phyloP scores from a whole-genome alignment of 2,888 invertebrate genomes.

The Teinopalpus imperialis region DNA sequence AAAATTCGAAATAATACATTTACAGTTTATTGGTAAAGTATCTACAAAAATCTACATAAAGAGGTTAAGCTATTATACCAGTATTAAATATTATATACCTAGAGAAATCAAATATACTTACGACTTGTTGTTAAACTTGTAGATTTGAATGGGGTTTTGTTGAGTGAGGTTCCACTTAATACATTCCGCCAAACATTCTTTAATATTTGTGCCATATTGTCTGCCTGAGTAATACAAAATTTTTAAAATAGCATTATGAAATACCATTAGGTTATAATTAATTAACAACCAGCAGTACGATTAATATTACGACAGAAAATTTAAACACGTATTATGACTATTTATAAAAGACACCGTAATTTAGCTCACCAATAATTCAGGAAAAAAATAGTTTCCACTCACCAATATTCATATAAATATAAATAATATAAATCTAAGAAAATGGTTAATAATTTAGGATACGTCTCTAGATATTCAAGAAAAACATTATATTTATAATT shows the following conservation, averaged over 20 bases:
- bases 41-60: too few relatives aligned
- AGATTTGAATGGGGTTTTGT: constrained; percentile 41
- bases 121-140: constrained; percentile 51
- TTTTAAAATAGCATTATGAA: not conserved
- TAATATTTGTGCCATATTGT: constrained; percentile 36
- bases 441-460: not conserved
- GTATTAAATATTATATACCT: too few relatives aligned
- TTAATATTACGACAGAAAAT: too few relatives aligned
- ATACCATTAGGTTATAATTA: not conserved
- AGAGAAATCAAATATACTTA: constrained; percentile 34
- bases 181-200: constrained; percentile 40
- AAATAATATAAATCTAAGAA: not conserved
- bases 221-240: constrained; percentile 19
- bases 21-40: too few relatives aligned
- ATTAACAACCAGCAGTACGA: too few relatives aligned
- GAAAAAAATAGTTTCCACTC: too few relatives aligned
- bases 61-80: too few relatives aligned
- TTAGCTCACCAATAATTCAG: too few relatives aligned
- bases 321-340: too few relatives aligned
- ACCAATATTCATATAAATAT: too few relatives aligned
- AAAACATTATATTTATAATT: not conserved
- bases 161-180: constrained; percentile 36
- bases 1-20: too few relatives aligned
- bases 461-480: not conserved
- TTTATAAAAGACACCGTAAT: too few relatives aligned